These are phyloP conservation scores for Mormyrops attenuatus DNA, from an alignment of 2,797 vertebrate species.

Conservation along the genomic window DNA sequence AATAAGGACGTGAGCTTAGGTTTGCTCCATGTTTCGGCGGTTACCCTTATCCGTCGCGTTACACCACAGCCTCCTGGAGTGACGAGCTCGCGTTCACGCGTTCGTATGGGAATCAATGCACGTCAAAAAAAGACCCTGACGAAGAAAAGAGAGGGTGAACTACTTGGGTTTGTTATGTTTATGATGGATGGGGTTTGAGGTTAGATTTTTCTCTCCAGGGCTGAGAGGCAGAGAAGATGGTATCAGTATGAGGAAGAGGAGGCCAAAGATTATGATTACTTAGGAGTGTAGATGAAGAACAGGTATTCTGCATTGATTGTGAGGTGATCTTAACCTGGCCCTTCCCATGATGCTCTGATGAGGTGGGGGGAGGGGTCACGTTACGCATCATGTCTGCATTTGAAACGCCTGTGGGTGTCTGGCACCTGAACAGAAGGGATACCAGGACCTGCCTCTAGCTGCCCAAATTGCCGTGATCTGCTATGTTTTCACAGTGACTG, in stretches of 20 bases:
- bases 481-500: background rate
- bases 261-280: background rate
- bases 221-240: background rate
- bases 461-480: background rate
- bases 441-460: background rate
- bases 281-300: background rate
- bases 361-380: background rate
- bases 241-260: background rate
- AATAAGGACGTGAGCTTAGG: background rate
- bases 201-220: background rate
- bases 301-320: background rate
- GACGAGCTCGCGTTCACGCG: background rate
- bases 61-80: background rate
- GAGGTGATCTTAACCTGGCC: background rate
- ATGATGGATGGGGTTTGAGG: background rate
- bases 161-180: background rate
- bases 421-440: background rate
- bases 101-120: background rate
- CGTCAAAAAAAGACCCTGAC: background rate
- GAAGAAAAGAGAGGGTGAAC: background rate
- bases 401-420: background rate
- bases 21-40: background rate
- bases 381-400: background rate
- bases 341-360: background rate
- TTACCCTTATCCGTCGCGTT: background rate